Evolutionary conservation across 64 coral and sea anemone species (phyloP), one percentile per base, ranked within the genome.

Genomic region (Porites lutea): DNA sequence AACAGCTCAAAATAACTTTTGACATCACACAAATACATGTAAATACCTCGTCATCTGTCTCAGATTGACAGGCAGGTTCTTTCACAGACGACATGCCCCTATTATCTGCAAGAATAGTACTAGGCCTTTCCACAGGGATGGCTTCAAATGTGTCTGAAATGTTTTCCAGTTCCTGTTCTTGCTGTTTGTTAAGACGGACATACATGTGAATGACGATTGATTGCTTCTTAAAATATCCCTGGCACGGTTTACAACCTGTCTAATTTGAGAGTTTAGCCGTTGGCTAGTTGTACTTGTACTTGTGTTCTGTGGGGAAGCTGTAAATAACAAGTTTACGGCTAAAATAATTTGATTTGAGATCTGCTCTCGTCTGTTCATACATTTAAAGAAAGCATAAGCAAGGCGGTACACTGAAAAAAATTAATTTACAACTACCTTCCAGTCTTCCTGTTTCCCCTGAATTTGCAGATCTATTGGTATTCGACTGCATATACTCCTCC

Each of bases 401-500:
- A 77, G 75, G 75, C 10, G 51, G 75, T 77, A 77, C 27, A 37
- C 27, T 37, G 27, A 79, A 27, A 58, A 79, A 52, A 77, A 16
- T 77, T 77, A 78, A 22, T 78, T 55, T 78, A 55, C 49, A 78
- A 78, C 50, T 78, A 78, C 75, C 49, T 78, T 78, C 75, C 75
- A 78, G 49, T 55, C 75, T 78, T 20, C 50, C 4, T 78, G 75
- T 55, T 78, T 78, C 75, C 49, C 37, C 54, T 80, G 21, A 55
- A 80, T 80, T 61, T 60, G 78, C 78, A 80, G 78, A 80, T 61
- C 54, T 60, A 62, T 61, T 80, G 76, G 76, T 79, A 80, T 61
- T 80, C 54, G 78, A 80, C 78, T 80, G 78, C 54, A 80, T 3
- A 80, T 80, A 60, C 78, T 80, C 57, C 54, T 80, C 78, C 53